Base-by-base conservation (phyloP, 2,888 invertebrate genomes). In the Zaprionus bogoriensis region DNA sequence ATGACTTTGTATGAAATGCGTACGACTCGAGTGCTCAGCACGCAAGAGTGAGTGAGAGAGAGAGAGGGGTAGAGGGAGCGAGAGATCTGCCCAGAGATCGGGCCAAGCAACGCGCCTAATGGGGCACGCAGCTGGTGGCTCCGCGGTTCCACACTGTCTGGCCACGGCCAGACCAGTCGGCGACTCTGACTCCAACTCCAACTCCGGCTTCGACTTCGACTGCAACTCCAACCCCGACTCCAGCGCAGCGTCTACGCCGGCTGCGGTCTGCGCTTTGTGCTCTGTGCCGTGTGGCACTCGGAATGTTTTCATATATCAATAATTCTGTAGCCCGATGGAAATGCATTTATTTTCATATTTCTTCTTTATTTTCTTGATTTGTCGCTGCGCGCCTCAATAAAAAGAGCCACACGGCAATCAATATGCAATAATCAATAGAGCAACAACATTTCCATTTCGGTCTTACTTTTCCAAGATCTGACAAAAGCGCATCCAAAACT, bases 121-220 rank as follows among this genome's bases (percentile, higher is more conserved):
- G 60, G 47, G 32, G 38, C 55, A 61, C 79, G 60, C 87, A 84
- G 83, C 83, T 87, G 86, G 87, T 79, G 70, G 60, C 63, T 62
- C 19, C 82, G 87, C 45, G 88, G 88, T 88, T 88, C 87, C 87
- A 88, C 48, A 47, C 59, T 80, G 87, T 87, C 87, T 87, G 87
- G 86, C 58, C 46, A 48, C 51, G 53, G 62, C 79, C 82, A 87
- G 87, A 88, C 87, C 80, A 78, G 77, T 74, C 74, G 89, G 87
- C 86, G 89, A 72, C 79, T 53, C 20, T 25, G 30, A 55, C 50
- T 25, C 20, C 23, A 17, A 10, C 41, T 42, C 41, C 41, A 20
- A 38, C 45, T 36, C 44, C 20, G 42, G 39, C 38, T 20, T 17
- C 27, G 30, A 41, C 38, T 17, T 12, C 36, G 45, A 23, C 22